These are phyloP conservation scores for Saccostrea echinata DNA, from an alignment of 1,140 invertebrate species.

Conservation along the genomic window DNA sequence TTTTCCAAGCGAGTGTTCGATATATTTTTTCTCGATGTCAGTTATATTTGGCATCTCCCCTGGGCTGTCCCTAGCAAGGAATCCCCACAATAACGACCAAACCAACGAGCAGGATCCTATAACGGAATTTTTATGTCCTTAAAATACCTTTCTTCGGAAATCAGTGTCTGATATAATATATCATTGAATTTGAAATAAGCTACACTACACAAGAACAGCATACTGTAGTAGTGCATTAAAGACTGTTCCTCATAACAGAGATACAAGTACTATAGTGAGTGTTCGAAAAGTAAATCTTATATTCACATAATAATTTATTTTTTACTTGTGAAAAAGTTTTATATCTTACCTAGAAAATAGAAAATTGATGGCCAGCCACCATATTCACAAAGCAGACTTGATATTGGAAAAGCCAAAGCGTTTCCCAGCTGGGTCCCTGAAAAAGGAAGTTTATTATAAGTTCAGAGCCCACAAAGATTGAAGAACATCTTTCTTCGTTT, in stretches of 20 bases:
- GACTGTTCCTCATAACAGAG: no score
- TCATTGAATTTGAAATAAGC: no score
- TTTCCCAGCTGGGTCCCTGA: constrained; percentile 77
- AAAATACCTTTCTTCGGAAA: no score
- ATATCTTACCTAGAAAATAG: constrained; percentile 88
- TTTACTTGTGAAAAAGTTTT: no score
- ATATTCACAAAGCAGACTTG: constrained; percentile 78
- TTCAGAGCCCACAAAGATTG: no score
- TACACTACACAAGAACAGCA: no score
- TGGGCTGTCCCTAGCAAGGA: constrained; percentile 74
- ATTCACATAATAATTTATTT: no score
- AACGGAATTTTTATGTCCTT: background rate
- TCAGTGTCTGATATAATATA: no score
- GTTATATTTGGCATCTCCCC: constrained; percentile 71
- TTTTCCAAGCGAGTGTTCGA: constrained; percentile 74
- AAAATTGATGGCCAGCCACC: constrained; percentile 92
- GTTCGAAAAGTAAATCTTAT: no score
- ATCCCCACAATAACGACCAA: constrained; percentile 77
- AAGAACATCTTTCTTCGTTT: background rate
- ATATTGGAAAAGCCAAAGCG: constrained; percentile 77
- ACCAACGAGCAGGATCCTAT: constrained; percentile 70
- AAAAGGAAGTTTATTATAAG: background rate
- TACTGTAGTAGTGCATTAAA: no score
- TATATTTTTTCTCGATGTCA: constrained; percentile 74
- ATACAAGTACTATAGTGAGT: no score